Evolutionary conservation across 2,113 vertebrate species (phyloP).

Genomic region (Grus americana): DNA sequence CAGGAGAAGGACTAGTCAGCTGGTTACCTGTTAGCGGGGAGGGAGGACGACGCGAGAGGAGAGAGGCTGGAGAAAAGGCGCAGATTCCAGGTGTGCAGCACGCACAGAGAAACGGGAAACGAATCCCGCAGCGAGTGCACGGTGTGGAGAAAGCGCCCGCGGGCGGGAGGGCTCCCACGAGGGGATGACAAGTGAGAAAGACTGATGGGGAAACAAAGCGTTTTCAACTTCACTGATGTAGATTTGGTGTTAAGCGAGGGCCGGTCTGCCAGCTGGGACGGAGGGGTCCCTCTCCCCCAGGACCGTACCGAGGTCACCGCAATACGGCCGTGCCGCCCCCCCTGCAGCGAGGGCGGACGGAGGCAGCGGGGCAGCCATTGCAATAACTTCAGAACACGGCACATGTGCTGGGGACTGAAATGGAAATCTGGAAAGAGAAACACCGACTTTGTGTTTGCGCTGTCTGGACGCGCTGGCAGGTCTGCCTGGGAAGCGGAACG

Average conservation of each 20-base stretch:
- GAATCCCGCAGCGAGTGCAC: not conserved
- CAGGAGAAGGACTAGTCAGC: not conserved
- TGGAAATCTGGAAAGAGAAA: not conserved
- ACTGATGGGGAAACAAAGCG: not conserved
- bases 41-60: not conserved
- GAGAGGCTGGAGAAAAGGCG: not conserved
- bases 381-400: not conserved
- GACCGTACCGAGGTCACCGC: not conserved
- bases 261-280: not conserved
- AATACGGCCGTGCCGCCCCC: not conserved
- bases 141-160: rapidly evolving
- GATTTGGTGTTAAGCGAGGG: not conserved
- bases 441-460: not conserved
- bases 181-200: not conserved
- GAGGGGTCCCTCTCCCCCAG: not conserved
- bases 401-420: not conserved
- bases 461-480: rapidly evolving
- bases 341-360: not conserved
- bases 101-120: not conserved
- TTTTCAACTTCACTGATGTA: not conserved
- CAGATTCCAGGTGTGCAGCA: not conserved
- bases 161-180: not conserved
- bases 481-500: rapidly evolving
- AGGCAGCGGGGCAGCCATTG: not conserved
- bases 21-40: not conserved